These are phyloP conservation scores for Chionodraco myersi DNA, from an alignment of 2,113 vertebrate genomes.

Conservation along the genomic window DNA sequence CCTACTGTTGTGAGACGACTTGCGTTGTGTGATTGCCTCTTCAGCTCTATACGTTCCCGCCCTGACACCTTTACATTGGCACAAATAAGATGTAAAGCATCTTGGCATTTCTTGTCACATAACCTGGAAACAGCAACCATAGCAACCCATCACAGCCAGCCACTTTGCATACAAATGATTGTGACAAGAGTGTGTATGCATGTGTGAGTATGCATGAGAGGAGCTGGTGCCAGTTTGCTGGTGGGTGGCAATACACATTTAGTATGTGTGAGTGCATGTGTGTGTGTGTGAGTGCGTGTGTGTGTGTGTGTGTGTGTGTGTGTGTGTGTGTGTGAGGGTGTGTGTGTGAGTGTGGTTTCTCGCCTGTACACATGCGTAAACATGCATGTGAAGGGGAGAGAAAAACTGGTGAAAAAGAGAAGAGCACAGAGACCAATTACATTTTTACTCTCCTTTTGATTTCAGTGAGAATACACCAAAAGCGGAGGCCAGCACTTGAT, in stretches of 20 bases:
- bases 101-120: conserved; percentile 65
- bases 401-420: conserved; percentile 35
- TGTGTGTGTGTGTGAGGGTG: no score
- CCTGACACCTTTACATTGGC: conserved; percentile 47
- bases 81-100: conserved; percentile 58
- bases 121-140: conserved; percentile 78
- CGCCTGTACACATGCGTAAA: background rate
- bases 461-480: conserved; percentile 48
- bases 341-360: background rate
- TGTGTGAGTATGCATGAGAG: conserved; percentile 65
- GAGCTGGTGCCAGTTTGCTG: conserved; percentile 70
- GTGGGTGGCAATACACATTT: conserved; percentile 67
- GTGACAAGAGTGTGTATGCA: conserved; percentile 65
- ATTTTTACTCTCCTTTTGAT: conserved; percentile 64
- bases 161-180: conserved; percentile 78
- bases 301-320: no score
- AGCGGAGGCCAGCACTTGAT: conserved; percentile 51
- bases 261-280: conserved; percentile 14
- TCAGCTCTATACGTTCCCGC: conserved; percentile 14
- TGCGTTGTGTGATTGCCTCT: conserved; percentile 25
- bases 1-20: background rate
- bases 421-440: conserved; percentile 71
- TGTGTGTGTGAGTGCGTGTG: background rate
- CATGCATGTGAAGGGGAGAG: conserved; percentile 12
- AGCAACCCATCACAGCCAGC: conserved; percentile 68